Evolutionary conservation across 2,113 vertebrate species (phyloP), one percentile per base, ranked within the genome.

Genomic region (Gopherus flavomarginatus): DNA sequence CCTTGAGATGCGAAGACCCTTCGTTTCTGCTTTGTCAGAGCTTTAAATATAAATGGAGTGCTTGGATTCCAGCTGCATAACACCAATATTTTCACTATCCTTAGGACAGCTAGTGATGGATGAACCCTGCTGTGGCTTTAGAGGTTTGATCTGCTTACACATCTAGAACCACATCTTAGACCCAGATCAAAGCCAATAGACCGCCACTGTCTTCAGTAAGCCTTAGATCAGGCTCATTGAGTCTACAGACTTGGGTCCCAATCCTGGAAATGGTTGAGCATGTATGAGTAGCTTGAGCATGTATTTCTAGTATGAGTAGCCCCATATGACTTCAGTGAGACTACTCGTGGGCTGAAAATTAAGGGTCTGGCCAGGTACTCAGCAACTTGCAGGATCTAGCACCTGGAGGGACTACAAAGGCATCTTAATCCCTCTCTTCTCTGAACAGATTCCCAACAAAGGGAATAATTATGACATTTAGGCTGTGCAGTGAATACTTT

Each of bases 31-130:
- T 87, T 35, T 85, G 12, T 31, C 50, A 50, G 82, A 89, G 5
- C 29, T 69, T 42, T 38, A 26, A 7, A 7, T 42, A 3, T 3
- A 8, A 38, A 72, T 31, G 59, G 21, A 72, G 38, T 21, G 17
- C 31, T 0, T 31, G 5, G 2, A 52, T 83, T 93, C 79, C 38
- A 79, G 29, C 59, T 0, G 2, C 19, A 19, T n/a, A 0, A n/a
- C 35, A 57, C 44, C 7, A 2, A 1, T 31, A 81, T 90, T 72
- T 47, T 3, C 3, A 62, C 57, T 22, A 38, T 72, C 21, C 21
- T 38, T 38, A 72, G 5, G 19, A 22, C 69, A 72, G 69, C 8
- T 72, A 38, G n/a, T 38, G 69, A 42, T 42, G n/a, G 14, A 19
- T 49, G 14, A 49, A 29, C 26, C 53, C 53, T 47, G 31, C 16